Evolutionary conservation across 2,888 invertebrate species (phyloP), one percentile per base, ranked within the genome.

Genomic region (Acleris emargana): DNA sequence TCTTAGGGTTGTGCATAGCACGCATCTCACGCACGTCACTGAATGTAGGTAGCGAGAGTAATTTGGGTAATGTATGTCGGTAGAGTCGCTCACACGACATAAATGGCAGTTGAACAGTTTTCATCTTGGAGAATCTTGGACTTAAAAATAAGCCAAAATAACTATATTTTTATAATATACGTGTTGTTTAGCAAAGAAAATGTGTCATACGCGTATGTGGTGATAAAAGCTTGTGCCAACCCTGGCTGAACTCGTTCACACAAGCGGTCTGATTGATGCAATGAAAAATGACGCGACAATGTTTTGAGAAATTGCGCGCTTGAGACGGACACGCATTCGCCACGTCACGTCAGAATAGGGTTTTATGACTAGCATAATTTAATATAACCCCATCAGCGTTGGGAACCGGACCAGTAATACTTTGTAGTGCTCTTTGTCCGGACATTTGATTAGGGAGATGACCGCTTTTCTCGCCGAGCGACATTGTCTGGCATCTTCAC

Each of bases 251-350:
- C 58, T 51, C 68, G 71, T 72, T 82, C 75, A 78, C 77, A 85
- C 78, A 84, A 84, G 81, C 82, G 79, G 75, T 73, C 87, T 90
- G 91, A 91, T 92, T 91, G 92, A 92, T 83, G 91, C 89, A 87
- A 89, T 91, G 91, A 92, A 88, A 91, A 91, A 92, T 91, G 92
- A 91, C 75, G 88, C 88, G 88, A 89, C 86, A 89, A 90, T 85
- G 87, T 91, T 91, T 86, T 89, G 91, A 91, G 87, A 90, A 91
- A 90, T 90, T 83, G 86, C 86, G 83, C 84, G 78, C 84, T 84
- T 71, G 71, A 82, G 78, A 79, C 79, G 81, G 83, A 81, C 79
- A 76, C 45, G 45, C 45, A 45, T 17, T 45, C 45, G 45, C 80
- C 82, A 81, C 79, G 81, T 72, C 71, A 72, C 79, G 73, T 78